Evolutionary conservation across 2,797 vertebrate genomes (phyloP).

Genomic region (Calcarius lapponicus): DNA sequence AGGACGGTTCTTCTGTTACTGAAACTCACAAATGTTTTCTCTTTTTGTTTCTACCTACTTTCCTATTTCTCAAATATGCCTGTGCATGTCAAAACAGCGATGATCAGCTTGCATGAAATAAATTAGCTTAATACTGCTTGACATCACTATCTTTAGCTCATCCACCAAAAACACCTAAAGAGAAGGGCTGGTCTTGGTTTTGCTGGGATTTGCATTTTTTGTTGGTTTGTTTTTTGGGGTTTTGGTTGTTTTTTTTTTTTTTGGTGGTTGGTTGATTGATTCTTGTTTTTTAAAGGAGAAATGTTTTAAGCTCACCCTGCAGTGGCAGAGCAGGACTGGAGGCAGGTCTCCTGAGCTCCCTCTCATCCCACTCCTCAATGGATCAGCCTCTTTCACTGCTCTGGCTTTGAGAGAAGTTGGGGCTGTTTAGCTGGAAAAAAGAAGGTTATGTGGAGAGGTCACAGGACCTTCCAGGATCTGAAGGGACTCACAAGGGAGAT

Average conservation of each 20-base stretch:
- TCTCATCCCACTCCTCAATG: accelerated
- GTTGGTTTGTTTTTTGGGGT: neutral
- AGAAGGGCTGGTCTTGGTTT: neutral
- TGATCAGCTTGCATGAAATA: neutral
- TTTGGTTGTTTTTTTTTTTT: neutral
- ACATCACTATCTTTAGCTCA: neutral
- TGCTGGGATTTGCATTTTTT: neutral
- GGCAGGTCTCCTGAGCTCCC: neutral
- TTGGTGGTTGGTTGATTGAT: too few relatives aligned
- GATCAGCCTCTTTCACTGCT: neutral
- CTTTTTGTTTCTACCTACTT: neutral
- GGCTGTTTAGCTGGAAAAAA: neutral
- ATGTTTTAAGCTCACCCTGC: neutral
- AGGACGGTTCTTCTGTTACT: neutral
- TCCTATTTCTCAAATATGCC: neutral
- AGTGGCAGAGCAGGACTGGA: accelerated
- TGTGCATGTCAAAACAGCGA: neutral
- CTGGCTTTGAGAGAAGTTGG: neutral
- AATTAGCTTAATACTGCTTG: neutral
- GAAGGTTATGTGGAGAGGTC: neutral
- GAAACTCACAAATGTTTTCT: neutral
- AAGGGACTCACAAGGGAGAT: neutral
- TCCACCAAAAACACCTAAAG: neutral
- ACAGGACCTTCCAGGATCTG: neutral
- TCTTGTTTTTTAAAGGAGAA: neutral